Conservation (phyloP, 2,888 invertebrate genomes). For the Latrodectus elegans region DNA sequence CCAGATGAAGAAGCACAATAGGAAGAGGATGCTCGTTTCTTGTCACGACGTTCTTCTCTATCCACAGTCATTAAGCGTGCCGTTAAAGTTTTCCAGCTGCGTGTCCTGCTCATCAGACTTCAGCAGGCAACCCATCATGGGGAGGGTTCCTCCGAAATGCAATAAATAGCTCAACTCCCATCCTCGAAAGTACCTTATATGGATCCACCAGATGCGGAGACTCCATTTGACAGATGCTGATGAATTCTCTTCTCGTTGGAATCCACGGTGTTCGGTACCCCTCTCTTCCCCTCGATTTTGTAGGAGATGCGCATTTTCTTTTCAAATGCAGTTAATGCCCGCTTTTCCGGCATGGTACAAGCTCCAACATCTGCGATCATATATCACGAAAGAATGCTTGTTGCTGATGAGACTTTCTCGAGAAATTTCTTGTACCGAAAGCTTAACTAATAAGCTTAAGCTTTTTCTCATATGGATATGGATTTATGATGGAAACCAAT, state of each 20-base stretch:
- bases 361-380: slow-evolving; percentile 59
- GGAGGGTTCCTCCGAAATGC: neutral
- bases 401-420: too few relatives aligned
- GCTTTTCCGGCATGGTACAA: slow-evolving; percentile 47
- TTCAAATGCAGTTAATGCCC: neutral
- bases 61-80: neutral
- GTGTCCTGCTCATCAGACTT: neutral
- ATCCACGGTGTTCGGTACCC: neutral
- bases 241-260: slow-evolving; percentile 54
- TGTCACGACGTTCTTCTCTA: neutral
- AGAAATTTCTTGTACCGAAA: too few relatives aligned
- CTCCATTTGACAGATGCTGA: slow-evolving; percentile 58
- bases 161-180: slow-evolving; percentile 18
- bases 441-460: too few relatives aligned
- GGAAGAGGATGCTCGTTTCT: neutral
- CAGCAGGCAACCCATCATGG: slow-evolving; percentile 14
- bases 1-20: too few relatives aligned
- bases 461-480: too few relatives aligned
- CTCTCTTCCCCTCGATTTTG: neutral
- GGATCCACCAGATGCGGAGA: slow-evolving; percentile 46
- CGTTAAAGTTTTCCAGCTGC: slow-evolving; percentile 1
- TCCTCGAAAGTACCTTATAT: slow-evolving; percentile 10
- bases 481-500: too few relatives aligned
- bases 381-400: slow-evolving; percentile 35
- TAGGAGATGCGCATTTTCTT: slow-evolving; percentile 1